Evolutionary conservation across 1,140 invertebrate species (phyloP), one percentile per base, ranked within the genome.

Genomic region (Cyphomyrmex costatus): DNA sequence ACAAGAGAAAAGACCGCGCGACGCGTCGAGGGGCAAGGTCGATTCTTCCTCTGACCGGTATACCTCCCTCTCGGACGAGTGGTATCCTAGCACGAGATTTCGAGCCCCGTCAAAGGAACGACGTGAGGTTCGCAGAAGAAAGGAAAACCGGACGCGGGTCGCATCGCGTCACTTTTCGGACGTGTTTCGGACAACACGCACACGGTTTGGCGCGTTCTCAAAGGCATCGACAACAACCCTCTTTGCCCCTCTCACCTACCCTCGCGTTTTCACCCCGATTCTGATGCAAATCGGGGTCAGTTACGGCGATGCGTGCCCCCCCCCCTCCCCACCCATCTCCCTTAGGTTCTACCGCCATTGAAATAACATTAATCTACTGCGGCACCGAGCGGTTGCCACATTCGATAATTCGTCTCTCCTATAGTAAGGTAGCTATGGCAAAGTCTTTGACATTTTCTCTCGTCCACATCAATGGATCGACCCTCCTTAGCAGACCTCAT

Each of bases 341-440:
- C 30, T 46, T 53, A 8, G 21, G 21, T 30, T 56, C 53, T 30
- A 73, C 66, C 79, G n/a, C 53, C 89, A 93, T 93, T 91, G 92
- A 92, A 93, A 93, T 91, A 92, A 92, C 92, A 93, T 93, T 93
- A 93, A 93, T 93, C 92, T 91, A 91, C 80, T 89, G 92, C 92
- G 92, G 92, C 91, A 92, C 80, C 70, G 83, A 86, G 86, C 86
- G 78, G 83, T 84, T 92, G 92, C 91, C 91, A 88, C 90, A 84
- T 89, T 89, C 86, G 90, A 93, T 93, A 91, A 92, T 91, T 82
- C 88, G 76, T 86, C 49, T 74, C 53, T 85, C 10, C 30, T 21
- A n/a, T 42, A 33, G 46, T 60, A 74, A n/a, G 79, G 68, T 83
- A 74, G 68, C 53, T 74, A 68, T 36, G 73, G 66, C 66, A 83